phyloP scores from a whole-genome alignment of 2,888 invertebrate species.

The Calliphora vomitoria region DNA sequence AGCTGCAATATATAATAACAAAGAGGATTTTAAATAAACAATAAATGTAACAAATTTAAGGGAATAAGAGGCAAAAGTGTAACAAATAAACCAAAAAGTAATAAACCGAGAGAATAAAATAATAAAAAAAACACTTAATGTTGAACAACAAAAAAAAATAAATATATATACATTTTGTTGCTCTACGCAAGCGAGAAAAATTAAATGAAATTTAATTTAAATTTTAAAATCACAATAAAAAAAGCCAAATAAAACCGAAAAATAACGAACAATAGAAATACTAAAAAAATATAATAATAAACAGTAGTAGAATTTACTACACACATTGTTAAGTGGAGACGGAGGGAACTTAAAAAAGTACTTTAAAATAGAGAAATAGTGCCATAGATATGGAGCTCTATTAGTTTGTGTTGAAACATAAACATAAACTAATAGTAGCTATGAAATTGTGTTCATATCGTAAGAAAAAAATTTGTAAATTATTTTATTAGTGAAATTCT shows the following conservation, averaged over 20 bases:
- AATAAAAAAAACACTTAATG: background rate
- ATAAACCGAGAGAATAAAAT: background rate
- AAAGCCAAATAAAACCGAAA: background rate
- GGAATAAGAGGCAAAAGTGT: background rate
- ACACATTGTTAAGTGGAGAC: background rate
- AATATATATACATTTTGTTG: background rate
- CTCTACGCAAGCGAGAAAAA: background rate
- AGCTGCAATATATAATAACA: background rate
- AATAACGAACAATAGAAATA: background rate
- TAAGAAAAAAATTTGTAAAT: no score
- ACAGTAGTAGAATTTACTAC: background rate
- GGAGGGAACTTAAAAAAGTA: no score
- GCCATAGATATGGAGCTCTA: no score
- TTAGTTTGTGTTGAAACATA: no score
- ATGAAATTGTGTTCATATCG: no score
- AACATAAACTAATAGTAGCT: no score
- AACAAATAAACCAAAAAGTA: background rate
- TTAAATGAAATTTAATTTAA: conserved; percentile 1
- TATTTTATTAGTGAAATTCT: no score
- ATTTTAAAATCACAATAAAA: conserved; percentile 10
- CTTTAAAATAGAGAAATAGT: no score
- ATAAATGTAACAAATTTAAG: conserved; percentile 15
- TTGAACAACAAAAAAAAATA: background rate
- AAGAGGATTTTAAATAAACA: conserved; percentile 18
- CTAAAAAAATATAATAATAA: background rate